Base-by-base conservation (phyloP, 35 echinoderm and acorn worm genomes). In the Ptychodera flava region DNA sequence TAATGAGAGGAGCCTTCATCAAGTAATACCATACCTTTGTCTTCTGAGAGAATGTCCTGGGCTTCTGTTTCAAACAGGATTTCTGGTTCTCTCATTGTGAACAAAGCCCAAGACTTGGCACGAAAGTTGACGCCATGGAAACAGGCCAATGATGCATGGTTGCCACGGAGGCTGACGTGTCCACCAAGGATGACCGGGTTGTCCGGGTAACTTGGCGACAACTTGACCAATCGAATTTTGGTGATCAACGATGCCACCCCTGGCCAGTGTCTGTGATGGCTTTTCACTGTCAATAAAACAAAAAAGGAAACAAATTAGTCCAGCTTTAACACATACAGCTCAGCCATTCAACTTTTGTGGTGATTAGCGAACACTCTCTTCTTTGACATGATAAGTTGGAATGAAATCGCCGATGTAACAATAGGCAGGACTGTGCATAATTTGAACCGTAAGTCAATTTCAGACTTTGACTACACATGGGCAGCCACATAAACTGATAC, bases 81-180 rank as follows among this genome's bases (percentile, higher is more conserved):
- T 80, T 94, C 81, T 34, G 95, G 95, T 36, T 98, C 95, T 30
- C 90, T 80, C 75, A 98, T 34, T 29, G 95, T 92, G 88, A 98
- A 98, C 28, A 98, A 83, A 0, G 90, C 95, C 95, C 95, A 98
- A 2, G 95, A 98, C 33, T 85, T 92, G 33, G 95, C 87, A 15
- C 95, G 36, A 85, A 97, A 97, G 82, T 97, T 97, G 92, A 97
- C 87, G 2, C 95, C 95, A 76, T 94, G 92, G 84, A 97, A 97
- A 85, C 95, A 97, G 16, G 92, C 90, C 22, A 98, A 83, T 31
- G 93, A 86, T 28, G 92, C 92, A 77, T 90, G 86, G 79, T 92
- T 90, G 0, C 95, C 95, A 76, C 84, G 86, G 22, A 98, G 82
- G 32, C 86, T 92, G 83, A 98, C 85, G 38, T 98, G 95, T 16